Percentiles rank a stretch among this genome's conserved stretches.
Conservation (phyloP, 2,797 vertebrate genomes). For the Scleropages formosus region DNA sequence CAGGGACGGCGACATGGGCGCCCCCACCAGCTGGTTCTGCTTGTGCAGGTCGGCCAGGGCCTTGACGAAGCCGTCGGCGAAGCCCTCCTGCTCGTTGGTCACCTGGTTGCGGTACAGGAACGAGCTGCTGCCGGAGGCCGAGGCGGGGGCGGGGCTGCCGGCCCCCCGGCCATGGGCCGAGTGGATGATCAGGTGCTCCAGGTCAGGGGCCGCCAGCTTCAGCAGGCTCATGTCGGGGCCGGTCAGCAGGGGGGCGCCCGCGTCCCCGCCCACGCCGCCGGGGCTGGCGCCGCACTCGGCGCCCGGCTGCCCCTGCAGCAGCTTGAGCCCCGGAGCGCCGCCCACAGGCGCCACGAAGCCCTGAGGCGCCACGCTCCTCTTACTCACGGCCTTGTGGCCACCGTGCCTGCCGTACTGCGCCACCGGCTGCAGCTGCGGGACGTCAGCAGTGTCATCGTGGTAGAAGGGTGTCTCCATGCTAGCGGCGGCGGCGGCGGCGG, state of each 20-base stretch:
- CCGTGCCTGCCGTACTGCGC: constrained; percentile 65
- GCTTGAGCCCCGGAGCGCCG: constrained; percentile 41
- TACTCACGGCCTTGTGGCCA: constrained; percentile 67
- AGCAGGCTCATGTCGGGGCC: constrained; percentile 65
- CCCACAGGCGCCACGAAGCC: constrained; percentile 47
- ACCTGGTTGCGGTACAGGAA: constrained; percentile 71
- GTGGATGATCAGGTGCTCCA: constrained; percentile 73
- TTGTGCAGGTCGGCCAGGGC: constrained; percentile 84
- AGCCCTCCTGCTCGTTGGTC: constrained; percentile 86
- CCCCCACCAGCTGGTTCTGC: constrained; percentile 81
- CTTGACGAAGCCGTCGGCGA: constrained; percentile 84
- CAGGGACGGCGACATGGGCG: constrained; percentile 67
- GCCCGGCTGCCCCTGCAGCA: constrained; percentile 44
- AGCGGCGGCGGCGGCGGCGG: constrained; percentile 50
- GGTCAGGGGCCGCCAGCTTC: constrained; percentile 65
- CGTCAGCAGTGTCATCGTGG: constrained; percentile 63
- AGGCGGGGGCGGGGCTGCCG: constrained; percentile 51
- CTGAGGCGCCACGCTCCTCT: constrained; percentile 62
- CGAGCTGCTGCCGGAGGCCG: constrained; percentile 48
- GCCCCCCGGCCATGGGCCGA: constrained; percentile 73
- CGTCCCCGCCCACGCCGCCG: constrained; percentile 44
- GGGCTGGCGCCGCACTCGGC: constrained; percentile 45
- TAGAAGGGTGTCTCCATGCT: constrained; percentile 76
- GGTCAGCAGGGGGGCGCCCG: constrained; percentile 55
- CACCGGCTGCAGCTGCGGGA: constrained; percentile 57